Conservation (phyloP, 1,140 invertebrate species). For the Drosophila chauvacae region DNA sequence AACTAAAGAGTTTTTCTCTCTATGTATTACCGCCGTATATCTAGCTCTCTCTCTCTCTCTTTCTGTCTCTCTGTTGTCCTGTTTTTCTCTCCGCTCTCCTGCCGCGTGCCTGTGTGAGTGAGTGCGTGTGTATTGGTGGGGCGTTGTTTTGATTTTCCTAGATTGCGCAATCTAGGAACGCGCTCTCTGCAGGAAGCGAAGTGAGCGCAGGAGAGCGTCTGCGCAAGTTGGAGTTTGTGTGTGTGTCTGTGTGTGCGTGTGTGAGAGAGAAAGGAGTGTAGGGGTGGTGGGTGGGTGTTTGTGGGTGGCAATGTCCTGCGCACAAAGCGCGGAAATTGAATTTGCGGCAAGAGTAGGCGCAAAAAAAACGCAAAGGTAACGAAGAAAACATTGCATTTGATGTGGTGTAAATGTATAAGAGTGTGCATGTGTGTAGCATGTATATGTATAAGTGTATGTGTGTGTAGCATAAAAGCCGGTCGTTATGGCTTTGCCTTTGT, state of each 20-base stretch:
- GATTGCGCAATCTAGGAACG: constrained; percentile 73
- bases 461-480: constrained; percentile 51
- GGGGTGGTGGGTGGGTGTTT: neutral
- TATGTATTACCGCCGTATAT: neutral
- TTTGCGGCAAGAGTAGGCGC: constrained; percentile 66
- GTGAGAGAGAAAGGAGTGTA: neutral
- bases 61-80: constrained; percentile 1
- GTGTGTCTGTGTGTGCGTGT: neutral
- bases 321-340: constrained; percentile 82
- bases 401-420: constrained; percentile 44
- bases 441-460: neutral
- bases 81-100: constrained; percentile 5
- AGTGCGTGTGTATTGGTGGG: constrained; percentile 60
- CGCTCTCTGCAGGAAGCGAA: constrained; percentile 45
- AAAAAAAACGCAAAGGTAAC: constrained; percentile 32
- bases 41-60: neutral
- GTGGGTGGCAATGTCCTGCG: constrained; percentile 57
- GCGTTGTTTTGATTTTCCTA: constrained; percentile 80
- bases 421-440: constrained; percentile 16
- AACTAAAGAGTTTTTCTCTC: neutral
- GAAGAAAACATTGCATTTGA: constrained; percentile 68
- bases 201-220: constrained; percentile 11
- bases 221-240: constrained; percentile 14
- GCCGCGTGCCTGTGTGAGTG: neutral
- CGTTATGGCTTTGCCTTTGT: constrained; percentile 66